phyloP scores from a whole-genome alignment of 2,113 vertebrate genomes.

The Limanda limanda region DNA sequence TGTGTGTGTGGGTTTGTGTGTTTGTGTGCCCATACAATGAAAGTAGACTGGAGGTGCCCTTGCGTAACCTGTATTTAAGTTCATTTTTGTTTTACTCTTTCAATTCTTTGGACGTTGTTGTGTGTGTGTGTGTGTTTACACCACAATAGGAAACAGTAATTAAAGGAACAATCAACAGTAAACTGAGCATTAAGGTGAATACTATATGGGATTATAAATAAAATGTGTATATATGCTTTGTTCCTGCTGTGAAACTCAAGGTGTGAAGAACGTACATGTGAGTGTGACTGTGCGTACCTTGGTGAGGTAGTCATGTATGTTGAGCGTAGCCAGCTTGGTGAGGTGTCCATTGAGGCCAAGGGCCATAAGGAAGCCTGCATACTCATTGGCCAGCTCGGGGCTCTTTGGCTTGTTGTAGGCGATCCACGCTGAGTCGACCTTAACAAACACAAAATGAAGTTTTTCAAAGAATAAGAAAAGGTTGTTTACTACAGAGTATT shows the following conservation, averaged over 20 bases:
- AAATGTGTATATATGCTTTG: not conserved
- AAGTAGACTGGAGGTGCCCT: slow-evolving; percentile 15
- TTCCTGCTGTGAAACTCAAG: not conserved
- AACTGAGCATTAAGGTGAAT: slow-evolving; percentile 6
- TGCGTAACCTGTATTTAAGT: slow-evolving; percentile 42
- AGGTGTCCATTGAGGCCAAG: slow-evolving; percentile 96
- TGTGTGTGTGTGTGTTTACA: not conserved
- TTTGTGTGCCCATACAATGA: slow-evolving; percentile 24
- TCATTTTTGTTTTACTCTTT: slow-evolving; percentile 27
- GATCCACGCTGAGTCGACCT: slow-evolving; percentile 97
- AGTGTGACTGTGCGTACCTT: slow-evolving; percentile 84
- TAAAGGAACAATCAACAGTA: not conserved
- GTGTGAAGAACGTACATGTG: not conserved
- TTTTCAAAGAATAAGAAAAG: not conserved
- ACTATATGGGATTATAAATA: no score
- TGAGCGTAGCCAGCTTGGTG: slow-evolving; percentile 95
- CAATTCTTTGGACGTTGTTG: not conserved
- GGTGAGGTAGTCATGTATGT: slow-evolving; percentile 96
- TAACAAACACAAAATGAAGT: not conserved
- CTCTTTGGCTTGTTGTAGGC: slow-evolving; percentile 98
- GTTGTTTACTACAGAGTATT: not conserved
- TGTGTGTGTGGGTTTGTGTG: slow-evolving; percentile 5
- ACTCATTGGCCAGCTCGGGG: slow-evolving; percentile 93
- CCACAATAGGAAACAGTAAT: slow-evolving; percentile 7
- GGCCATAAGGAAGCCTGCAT: slow-evolving; percentile 97